Conservation (phyloP, 2,797 vertebrate species). For the Cryptoprocta ferox region DNA sequence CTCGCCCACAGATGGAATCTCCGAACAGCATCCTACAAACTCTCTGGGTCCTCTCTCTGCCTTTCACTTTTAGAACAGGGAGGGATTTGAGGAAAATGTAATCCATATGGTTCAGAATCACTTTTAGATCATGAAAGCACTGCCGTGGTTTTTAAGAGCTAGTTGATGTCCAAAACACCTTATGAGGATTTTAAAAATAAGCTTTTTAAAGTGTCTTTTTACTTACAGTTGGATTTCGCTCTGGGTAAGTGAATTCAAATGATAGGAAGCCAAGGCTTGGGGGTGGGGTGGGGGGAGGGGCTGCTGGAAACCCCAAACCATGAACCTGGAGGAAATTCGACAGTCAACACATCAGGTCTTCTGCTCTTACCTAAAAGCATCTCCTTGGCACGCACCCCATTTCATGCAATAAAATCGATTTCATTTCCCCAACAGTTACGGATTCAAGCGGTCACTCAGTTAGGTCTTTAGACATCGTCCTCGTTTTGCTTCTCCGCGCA, state of each 20-base stretch:
- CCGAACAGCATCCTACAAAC: background rate
- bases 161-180: slow-evolving; percentile 83
- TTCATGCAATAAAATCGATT: slow-evolving; percentile 47
- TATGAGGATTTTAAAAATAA: slow-evolving; percentile 78
- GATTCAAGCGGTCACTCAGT: background rate
- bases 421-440: background rate
- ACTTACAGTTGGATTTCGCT: slow-evolving; percentile 67
- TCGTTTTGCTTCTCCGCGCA: background rate
- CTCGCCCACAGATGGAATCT: background rate
- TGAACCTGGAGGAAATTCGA: slow-evolving; percentile 65
- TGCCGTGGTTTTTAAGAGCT: slow-evolving; percentile 79
- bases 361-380: background rate
- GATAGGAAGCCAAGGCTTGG: background rate
- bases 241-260: slow-evolving; percentile 70
- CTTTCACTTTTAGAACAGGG: slow-evolving; percentile 80
- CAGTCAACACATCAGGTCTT: background rate
- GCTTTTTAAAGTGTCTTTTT: slow-evolving; percentile 80
- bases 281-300: background rate
- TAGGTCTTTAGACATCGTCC: background rate
- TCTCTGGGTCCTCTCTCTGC: slow-evolving; percentile 41
- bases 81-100: slow-evolving; percentile 80
- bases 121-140: slow-evolving; percentile 79
- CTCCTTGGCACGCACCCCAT: slow-evolving; percentile 26
- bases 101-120: slow-evolving; percentile 79
- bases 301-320: slow-evolving; percentile 40